These are phyloP conservation scores for Taenioides sp. DNA, from an alignment of 2,797 vertebrate genomes.

Conservation along the genomic window DNA sequence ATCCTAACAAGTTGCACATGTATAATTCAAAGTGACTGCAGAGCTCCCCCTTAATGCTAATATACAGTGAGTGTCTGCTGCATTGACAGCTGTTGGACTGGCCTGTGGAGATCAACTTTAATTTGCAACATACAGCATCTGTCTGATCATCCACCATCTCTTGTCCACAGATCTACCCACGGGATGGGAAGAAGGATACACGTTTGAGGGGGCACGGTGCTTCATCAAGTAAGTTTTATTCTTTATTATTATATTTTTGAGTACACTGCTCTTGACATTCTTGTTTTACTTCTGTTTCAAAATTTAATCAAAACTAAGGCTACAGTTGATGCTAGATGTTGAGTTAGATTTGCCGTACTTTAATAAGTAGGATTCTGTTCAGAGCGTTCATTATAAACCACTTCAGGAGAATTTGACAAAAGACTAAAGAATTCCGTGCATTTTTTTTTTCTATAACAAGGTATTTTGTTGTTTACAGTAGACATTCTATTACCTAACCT, in stretches of 20 bases:
- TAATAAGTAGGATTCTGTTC: no score
- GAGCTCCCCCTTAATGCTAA: constrained; percentile 14
- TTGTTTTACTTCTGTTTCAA: constrained; percentile 14
- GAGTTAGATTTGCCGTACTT: no score
- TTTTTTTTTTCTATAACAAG: no score
- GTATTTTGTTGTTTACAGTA: no score
- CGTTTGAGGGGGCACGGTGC: constrained; percentile 95
- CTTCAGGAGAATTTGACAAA: no score
- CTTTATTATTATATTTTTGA: constrained; percentile 5
- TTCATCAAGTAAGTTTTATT: constrained; percentile 94
- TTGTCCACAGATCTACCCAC: constrained; percentile 88
- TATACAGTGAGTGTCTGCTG: constrained; percentile 18
- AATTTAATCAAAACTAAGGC: no score
- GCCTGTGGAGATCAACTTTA: neutral
- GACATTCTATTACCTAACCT: no score
- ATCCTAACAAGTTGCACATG: neutral
- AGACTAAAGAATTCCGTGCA: no score
- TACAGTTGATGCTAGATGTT: no score
- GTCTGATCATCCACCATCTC: constrained; percentile 30
- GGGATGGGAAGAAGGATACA: constrained; percentile 98
- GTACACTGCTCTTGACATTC: neutral
- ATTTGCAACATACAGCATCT: constrained; percentile 20
- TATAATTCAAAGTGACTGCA: constrained; percentile 23
- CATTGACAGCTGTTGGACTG: constrained; percentile 25
- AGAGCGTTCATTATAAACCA: no score